phyloP scores from a whole-genome alignment of 2,888 invertebrate species.

The Rosalia funebris region DNA sequence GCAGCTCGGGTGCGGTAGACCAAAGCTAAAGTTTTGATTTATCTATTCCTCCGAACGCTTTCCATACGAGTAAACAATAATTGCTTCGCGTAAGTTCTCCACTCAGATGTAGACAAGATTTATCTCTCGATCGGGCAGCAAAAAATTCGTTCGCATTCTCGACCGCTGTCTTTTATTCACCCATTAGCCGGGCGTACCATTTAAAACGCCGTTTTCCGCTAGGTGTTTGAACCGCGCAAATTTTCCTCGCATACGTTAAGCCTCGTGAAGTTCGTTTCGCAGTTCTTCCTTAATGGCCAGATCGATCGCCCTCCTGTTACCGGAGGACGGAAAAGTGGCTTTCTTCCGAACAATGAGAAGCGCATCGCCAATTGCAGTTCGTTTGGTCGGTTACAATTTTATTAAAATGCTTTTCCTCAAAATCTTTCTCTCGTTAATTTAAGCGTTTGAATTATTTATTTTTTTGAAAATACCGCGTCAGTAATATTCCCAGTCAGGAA shows the following conservation, averaged over 20 bases:
- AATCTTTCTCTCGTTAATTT: too few species aligned
- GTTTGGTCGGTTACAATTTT: too few species aligned
- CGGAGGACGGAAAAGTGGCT: too few species aligned
- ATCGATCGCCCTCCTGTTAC: too few species aligned
- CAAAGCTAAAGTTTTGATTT: conserved; percentile 22
- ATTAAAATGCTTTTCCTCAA: too few species aligned
- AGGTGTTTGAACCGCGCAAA: background rate
- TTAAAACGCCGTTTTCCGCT: background rate
- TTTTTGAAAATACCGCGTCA: too few species aligned
- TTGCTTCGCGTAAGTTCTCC: conserved; percentile 14
- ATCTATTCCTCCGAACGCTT: conserved; percentile 13
- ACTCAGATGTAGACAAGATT: conserved; percentile 8
- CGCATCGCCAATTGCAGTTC: too few species aligned
- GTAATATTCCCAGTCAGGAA: too few species aligned
- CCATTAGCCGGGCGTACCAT: conserved; percentile 5
- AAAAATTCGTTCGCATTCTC: background rate
- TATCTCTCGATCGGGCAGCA: background rate
- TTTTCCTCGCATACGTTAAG: background rate
- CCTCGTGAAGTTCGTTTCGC: background rate
- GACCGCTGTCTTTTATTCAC: conserved; percentile 3
- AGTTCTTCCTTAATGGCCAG: background rate
- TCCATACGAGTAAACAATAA: conserved; percentile 25
- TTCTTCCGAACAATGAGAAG: too few species aligned
- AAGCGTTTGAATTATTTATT: too few species aligned
- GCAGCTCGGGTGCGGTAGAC: conserved; percentile 18